Conservation (phyloP, 2,113 vertebrate species). For the Triplophysa siluroides region DNA sequence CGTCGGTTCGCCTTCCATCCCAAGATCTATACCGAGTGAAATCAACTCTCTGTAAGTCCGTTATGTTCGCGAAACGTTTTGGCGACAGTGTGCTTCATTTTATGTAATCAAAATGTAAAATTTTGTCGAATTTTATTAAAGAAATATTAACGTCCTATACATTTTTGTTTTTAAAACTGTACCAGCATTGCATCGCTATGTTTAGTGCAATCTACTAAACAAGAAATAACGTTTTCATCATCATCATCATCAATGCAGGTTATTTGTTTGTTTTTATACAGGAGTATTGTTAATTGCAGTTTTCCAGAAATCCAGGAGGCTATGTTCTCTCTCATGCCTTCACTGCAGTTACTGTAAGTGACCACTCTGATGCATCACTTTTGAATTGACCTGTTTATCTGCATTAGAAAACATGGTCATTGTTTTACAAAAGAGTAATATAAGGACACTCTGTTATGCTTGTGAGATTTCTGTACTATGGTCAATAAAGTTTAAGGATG, state of each 20-base stretch:
- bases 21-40: constrained; percentile 83
- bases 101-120: background rate
- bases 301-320: constrained; percentile 91
- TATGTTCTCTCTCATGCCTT: constrained; percentile 94
- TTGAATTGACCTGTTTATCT: background rate
- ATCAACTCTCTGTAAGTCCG: constrained; percentile 89
- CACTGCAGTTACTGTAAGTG: constrained; percentile 93
- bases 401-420: background rate
- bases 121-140: too few relatives aligned
- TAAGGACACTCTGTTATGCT: background rate
- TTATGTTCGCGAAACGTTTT: background rate
- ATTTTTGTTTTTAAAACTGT: background rate
- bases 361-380: constrained; percentile 18
- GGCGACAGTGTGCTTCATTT: background rate
- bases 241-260: background rate
- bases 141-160: background rate
- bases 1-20: constrained; percentile 83
- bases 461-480: background rate
- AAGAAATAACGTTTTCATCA: background rate
- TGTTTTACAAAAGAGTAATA: background rate
- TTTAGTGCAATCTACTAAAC: background rate
- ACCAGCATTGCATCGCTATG: background rate
- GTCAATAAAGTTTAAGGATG: background rate
- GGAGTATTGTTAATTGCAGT: constrained; percentile 95
- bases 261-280: constrained; percentile 59